Evolutionary conservation across 2,113 vertebrate genomes (phyloP).

Genomic region (Atlantisia rogersi): DNA sequence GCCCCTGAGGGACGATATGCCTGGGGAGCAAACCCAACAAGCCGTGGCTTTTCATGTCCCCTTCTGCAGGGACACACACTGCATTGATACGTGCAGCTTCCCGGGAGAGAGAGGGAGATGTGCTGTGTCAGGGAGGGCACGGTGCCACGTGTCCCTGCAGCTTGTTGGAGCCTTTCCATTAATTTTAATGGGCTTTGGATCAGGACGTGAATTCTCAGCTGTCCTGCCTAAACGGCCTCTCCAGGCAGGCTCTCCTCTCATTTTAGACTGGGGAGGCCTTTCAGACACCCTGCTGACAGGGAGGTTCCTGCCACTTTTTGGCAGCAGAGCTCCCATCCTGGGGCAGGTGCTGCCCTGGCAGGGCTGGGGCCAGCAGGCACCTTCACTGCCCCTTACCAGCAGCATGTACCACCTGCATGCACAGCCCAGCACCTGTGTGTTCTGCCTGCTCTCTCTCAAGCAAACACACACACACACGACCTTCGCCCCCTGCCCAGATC

Average conservation of each 20-base stretch:
- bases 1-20: accelerated
- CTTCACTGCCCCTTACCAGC: background rate
- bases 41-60: background rate
- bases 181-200: conserved; percentile 53
- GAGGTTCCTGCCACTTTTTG: background rate
- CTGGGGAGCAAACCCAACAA: background rate
- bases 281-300: background rate
- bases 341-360: accelerated
- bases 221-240: background rate
- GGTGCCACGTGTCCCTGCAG: background rate
- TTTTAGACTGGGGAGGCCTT: background rate
- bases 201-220: conserved; percentile 55
- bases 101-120: background rate
- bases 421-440: accelerated
- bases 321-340: background rate
- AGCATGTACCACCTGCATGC: background rate
- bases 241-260: background rate
- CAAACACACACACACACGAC: accelerated
- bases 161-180: conserved; percentile 37
- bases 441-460: background rate
- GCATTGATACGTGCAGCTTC: background rate
- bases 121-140: conserved; percentile 35
- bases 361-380: background rate
- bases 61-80: accelerated
- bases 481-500: background rate